Evolutionary conservation across 2,797 vertebrate genomes (phyloP), one percentile per base, ranked within the genome.

Genomic region (Zonotrichia albicollis): DNA sequence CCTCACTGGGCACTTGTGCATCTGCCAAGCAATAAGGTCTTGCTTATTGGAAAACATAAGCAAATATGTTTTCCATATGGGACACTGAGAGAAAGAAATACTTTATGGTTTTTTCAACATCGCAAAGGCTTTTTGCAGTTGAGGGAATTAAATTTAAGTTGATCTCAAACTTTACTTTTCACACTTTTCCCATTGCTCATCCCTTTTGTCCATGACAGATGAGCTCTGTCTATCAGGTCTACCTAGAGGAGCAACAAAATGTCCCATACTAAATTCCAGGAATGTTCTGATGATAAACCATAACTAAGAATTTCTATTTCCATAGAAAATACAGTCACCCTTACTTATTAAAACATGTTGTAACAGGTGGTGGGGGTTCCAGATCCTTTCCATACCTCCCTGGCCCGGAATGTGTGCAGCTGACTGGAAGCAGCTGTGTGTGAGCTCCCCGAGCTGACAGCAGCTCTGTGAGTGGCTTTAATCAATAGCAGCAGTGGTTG

Each of bases 371-470:
- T 64, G 40, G 57, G 42, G 20, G 3, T 27, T 84, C 55, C 22
- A 17, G 65, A 70, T 62, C 55, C 4, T 5, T 73, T 91, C 58
- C 61, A 16, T 91, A 61, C 55, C 80, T 89, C 86, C 54, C 82
- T 46, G 70, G 51, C 32, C 79, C 81, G 84, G 94, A 89, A 95
- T 80, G 89, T 0, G 2, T 64, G 81, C 96, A 96, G 95, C 94
- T 96, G 87, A 90, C 84, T 40, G 68, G 51, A 36, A 71, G 84
- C 95, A 96, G 96, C 96, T 97, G 95, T 50, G 48, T 10, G n/a
- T 51, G 91, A 54, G 3, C 51, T 89, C 62, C 45, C 27, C 0
- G 2, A 43, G 53, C 62, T 84, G 82, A 75, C 82, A 84, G 45
- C 82, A 60, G 89, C 80, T 93, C 93, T 51, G 75, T 45, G 16